phyloP scores from a whole-genome alignment of 2,113 vertebrate genomes.

The Ranitomeya variabilis region DNA sequence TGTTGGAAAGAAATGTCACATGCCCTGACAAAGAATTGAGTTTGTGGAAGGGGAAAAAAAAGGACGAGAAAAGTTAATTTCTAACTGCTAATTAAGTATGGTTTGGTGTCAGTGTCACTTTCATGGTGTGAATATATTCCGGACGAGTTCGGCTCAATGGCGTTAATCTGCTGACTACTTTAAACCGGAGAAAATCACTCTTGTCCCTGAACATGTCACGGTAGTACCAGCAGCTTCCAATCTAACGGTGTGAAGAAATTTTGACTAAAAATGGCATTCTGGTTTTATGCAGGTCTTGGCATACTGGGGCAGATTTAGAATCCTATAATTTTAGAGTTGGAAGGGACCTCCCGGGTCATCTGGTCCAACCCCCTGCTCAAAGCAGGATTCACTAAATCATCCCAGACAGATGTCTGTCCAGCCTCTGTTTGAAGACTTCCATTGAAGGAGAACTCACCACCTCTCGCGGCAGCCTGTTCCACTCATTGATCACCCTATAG shows the following conservation, averaged over 20 bases:
- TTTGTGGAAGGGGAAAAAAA: slow-evolving; percentile 17
- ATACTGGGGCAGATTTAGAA: too few species aligned
- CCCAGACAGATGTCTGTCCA: too few species aligned
- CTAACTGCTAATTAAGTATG: slow-evolving; percentile 27
- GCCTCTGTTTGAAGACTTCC: too few species aligned
- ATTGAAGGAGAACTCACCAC: too few species aligned
- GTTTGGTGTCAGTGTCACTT: slow-evolving; percentile 32
- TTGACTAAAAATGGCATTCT: slow-evolving; percentile 12
- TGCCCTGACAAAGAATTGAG: neutral
- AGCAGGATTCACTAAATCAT: too few species aligned
- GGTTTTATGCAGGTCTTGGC: neutral
- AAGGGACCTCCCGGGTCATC: too few species aligned
- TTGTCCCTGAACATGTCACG: slow-evolving; percentile 15
- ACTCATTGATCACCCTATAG: too few species aligned
- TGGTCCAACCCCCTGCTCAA: too few species aligned
- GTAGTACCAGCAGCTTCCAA: slow-evolving; percentile 8
- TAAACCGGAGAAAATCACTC: neutral
- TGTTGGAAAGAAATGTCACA: neutral
- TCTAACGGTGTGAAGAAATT: neutral
- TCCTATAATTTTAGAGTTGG: too few species aligned
- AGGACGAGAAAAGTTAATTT: slow-evolving; percentile 13
- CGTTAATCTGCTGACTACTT: slow-evolving; percentile 29
- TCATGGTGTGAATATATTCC: slow-evolving; percentile 25
- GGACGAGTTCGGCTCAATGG: slow-evolving; percentile 4
- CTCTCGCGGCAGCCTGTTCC: too few species aligned